A percentile compares a stretch with the other conserved stretches of the same genome.
phyloP scores from a whole-genome alignment of 2,888 invertebrate genomes.

The Deroplatys truncata region DNA sequence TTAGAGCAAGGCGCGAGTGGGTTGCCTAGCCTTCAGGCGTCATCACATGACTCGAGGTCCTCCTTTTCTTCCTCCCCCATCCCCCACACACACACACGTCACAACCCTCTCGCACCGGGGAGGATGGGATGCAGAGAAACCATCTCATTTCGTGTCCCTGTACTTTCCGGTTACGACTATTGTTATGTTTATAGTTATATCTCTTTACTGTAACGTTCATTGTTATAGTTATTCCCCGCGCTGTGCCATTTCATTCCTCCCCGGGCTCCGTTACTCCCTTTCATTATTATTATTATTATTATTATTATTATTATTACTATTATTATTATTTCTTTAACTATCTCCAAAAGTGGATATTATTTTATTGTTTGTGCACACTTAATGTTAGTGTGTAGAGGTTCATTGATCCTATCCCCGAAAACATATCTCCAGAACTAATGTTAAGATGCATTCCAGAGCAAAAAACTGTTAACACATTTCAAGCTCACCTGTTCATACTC shows the following conservation, averaged over 20 bases:
- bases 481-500: no score
- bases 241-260: not conserved
- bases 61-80: not conserved
- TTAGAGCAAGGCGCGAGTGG: not conserved
- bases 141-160: constrained; percentile 24
- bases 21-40: constrained; percentile 22
- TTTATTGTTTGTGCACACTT: not conserved
- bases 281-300: constrained; percentile 25
- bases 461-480: no score
- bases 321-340: constrained; percentile 20
- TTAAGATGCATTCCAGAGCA: no score
- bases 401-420: no score
- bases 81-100: not conserved
- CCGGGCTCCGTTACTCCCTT: not conserved
- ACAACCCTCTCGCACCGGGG: not conserved
- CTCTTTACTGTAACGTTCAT: constrained; percentile 31
- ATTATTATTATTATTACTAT: constrained; percentile 25
- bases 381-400: no score
- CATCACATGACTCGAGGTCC: constrained; percentile 10
- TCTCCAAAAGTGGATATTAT: not conserved
- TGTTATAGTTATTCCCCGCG: constrained; percentile 29
- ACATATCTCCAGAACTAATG: no score
- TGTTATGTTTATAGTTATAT: constrained; percentile 32
- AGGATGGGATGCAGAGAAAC: constrained; percentile 9
- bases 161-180: constrained; percentile 30